Base-by-base conservation (phyloP, 2,113 vertebrate genomes). In the Gasterosteus aculeatus region DNA sequence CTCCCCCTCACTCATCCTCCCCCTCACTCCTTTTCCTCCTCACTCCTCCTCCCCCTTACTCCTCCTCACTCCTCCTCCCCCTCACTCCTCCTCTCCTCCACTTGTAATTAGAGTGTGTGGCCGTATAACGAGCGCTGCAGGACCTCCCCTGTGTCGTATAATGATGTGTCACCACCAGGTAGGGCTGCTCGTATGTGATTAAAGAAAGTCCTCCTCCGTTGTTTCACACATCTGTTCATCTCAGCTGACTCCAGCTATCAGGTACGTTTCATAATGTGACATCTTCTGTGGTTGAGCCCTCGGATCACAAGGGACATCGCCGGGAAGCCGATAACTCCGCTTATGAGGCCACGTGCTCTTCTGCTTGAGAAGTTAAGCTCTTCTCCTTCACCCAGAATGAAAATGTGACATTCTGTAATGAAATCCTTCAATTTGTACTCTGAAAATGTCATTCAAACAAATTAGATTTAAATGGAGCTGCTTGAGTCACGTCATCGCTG, bases 371-470 rank as follows among this genome's bases (percentile, higher is more conserved):
- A 84, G 83, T 83, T 69, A 41, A 81, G 74, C 67, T 69, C 73
- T 35, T 66, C 73, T 66, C 44, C 72, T 68, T 77, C 78, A 67
- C 74, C 62, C 80, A 78, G 80, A 82, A 78, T 83, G 71, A 54
- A 85, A 66, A 29, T 47, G 35, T 81, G 86, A 82, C 85, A 69
- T 76, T 49, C 81, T 85, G 62, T 83, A 85, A 83, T 86, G 81
- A 86, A 86, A 85, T 49, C 79, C 81, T 85, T 87, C 61, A 80
- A 77, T 81, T 87, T 72, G 1, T 35, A 49, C 69, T 76, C 72
- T 1, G 77, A 80, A 86, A 88, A 88, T 78, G 87, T 75, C 83
- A 86, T 85, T 91, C 82, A 86, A 85, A 83, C 75, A 88, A 86
- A 88, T 85, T 73, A 67, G 80, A 81, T 85, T 78, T 83, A 85